Base-by-base conservation (phyloP, 2,797 vertebrate species). In the Takifugu rubripes region DNA sequence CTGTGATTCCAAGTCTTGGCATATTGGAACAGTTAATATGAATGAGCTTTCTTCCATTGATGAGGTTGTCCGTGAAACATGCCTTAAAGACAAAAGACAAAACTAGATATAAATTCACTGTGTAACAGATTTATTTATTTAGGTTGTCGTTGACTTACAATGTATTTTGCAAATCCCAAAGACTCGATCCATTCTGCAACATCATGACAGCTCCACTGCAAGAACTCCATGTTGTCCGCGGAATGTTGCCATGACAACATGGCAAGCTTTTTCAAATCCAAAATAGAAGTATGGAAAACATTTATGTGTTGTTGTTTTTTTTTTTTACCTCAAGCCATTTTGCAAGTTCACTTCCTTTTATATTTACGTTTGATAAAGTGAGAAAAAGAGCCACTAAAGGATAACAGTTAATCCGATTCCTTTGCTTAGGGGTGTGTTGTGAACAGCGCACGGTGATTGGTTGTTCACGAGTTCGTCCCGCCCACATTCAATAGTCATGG, bases 21-120 rank as follows among this genome's bases (percentile, higher is more conserved):
- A 97, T 84, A 70, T 76, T 90, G 66, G 51, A 70, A 59, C 93
- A 93, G 49, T 90, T 92, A 0, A 91, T 83, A 25, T 91, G 86
- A 81, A 97, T 92, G 53, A 98, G 93, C 74, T 94, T 96, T 72
- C 78, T 91, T 63, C 95, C 95, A 31, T 68, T 92, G 89, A 98
- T 88, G 78, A 85, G 64, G 71, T 98, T 97, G 71, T 89, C 70
- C 1, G 82, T 91, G 82, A 98, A 96, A 80, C 95, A 96, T 6
- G 80, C 91, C 95, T 97, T 85, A 3, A 46, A 46, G 21, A 74
- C 17, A 74, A 14, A 56, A 54, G 2, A 16, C 15, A 44, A n/a
- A 44, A 44, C 8, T 17, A 5, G 43, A 44, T 6, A 44, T 44
- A 1, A 10, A 2, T 21, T 21, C 21, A 21, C 1, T 21, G 21